Evolutionary conservation across 1,140 invertebrate genomes (phyloP), one percentile per base, ranked within the genome.

Genomic region (Archegozetes longisetosus): DNA sequence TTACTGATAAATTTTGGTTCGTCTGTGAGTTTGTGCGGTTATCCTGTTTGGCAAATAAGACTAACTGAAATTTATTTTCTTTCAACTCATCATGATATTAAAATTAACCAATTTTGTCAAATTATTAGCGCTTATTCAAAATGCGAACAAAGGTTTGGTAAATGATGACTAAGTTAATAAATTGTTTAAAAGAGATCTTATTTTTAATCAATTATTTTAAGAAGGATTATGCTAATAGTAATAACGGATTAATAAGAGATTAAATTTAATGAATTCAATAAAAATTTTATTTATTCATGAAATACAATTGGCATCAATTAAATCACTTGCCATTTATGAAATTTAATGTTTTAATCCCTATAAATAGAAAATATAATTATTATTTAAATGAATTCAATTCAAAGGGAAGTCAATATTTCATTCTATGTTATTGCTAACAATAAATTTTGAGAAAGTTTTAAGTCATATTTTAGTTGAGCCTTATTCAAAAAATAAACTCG

Each of bases 201-300:
- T 40, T 40, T 40, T 40, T 40, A 40, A 9, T 40, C 17, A 58
- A 24, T 12, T 40, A 62, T 20, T 55, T n/a, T 25, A 25, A 61
- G 82, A 83, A 81, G 81, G 83, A 82, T 83, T 67, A 72, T 40
- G 6, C 17, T 40, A 40, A 9, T 9, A 9, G 17, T 40, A 40
- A 17, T 9, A 40, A 40, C 17, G 6, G 17, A 40, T 40, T 40
- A 40, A 40, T 40, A 9, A 40, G 17, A n/a, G n/a, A n/a, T n/a
- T n/a, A n/a, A n/a, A n/a, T n/a, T 40, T 40, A 40, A 6, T 17
- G 32, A 40, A 6, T 40, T 40, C 17, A 17, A 6, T 40, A 40
- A 9, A 40, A 9, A 40, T 40, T 9, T 9, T 40, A 40, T 40
- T 9, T 40, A 40, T 40, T 9, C 17, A 40, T 40, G 17, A 9